Conservation (phyloP, 2,113 vertebrate species). For the Rhabdornis inornatus region DNA sequence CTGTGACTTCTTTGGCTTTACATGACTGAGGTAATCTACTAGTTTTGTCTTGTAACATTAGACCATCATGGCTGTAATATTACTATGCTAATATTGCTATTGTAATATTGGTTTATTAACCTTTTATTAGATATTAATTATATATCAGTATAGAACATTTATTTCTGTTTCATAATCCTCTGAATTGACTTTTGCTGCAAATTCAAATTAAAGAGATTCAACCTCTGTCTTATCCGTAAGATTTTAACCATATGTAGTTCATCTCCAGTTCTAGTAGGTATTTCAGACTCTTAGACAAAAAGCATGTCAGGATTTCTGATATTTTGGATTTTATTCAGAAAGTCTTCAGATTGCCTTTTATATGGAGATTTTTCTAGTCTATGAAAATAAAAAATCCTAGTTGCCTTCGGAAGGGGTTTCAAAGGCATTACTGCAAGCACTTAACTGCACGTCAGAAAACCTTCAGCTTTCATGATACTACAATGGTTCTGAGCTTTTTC, state of each 20-base stretch:
- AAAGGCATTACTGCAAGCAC: neutral
- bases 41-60: neutral
- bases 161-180: neutral
- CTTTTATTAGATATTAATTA: neutral
- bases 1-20: neutral
- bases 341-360: neutral
- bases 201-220: neutral
- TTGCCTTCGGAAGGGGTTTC: neutral
- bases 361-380: neutral
- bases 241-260: neutral
- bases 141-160: neutral
- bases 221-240: neutral
- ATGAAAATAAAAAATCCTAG: neutral
- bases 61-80: neutral
- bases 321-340: neutral
- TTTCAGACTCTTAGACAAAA: neutral
- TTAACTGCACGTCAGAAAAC: neutral
- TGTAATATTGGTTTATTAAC: neutral
- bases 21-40: neutral
- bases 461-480: neutral
- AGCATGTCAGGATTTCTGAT: neutral
- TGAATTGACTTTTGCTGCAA: neutral
- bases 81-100: neutral
- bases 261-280: neutral
- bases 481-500: neutral